Percentiles rank a stretch among this genome's conserved stretches.
Conservation (phyloP, 1,140 invertebrate species). For the Phenacoccus solenopsis region DNA sequence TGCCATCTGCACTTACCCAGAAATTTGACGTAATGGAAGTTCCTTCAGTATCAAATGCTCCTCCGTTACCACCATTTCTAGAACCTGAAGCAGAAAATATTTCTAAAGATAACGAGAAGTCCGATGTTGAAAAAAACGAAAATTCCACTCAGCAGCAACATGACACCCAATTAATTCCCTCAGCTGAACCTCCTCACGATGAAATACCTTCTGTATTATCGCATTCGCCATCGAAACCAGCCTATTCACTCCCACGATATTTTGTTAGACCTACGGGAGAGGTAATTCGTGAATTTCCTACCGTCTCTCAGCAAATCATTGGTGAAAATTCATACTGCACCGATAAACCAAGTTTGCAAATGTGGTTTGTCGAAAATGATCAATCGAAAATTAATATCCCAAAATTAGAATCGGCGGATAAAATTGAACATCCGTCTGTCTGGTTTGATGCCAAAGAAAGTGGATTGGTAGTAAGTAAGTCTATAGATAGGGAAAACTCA, state of each 20-base stretch:
- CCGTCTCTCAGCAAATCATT: not conserved
- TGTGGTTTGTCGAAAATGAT: not conserved
- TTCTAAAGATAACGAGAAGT: too few species aligned
- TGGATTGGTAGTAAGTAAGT: not conserved
- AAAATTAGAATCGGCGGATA: not conserved
- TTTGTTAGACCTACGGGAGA: conserved; percentile 1
- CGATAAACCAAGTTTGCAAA: not conserved
- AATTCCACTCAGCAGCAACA: not conserved
- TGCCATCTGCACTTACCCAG: too few species aligned
- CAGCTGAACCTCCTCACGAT: not conserved
- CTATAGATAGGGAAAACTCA: too few species aligned
- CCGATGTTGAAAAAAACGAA: too few species aligned
- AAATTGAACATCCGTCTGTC: not conserved
- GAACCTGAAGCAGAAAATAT: too few species aligned
- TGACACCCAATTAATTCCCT: not conserved
- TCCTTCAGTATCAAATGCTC: too few species aligned
- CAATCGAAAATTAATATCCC: not conserved
- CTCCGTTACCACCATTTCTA: too few species aligned
- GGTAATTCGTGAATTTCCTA: not conserved
- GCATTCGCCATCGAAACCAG: not conserved
- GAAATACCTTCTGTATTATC: not conserved
- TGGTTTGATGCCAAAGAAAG: conserved; percentile 10
- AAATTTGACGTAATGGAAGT: too few species aligned
- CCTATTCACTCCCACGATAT: not conserved
- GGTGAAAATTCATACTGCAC: not conserved